Evolutionary conservation across 2,888 invertebrate genomes (phyloP), one percentile per base, ranked within the genome.

Genomic region (Apamea anceps): DNA sequence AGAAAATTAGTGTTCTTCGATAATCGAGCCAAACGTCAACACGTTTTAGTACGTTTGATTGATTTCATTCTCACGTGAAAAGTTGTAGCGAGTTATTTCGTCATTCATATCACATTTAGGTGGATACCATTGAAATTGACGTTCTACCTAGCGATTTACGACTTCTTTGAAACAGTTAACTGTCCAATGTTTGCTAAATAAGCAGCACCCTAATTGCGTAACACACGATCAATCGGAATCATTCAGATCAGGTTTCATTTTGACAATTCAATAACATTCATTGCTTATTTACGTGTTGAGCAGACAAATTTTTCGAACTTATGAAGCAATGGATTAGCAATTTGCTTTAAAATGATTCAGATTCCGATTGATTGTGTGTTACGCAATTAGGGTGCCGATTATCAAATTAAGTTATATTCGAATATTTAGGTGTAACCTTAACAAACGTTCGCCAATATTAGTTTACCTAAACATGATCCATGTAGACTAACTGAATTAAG

Each of bases 31-130:
- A 75, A 75, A 75, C 12, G 32, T 54, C 51, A 54, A 82, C 21
- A 51, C 10, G 42, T 82, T 62, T 75, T 42, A 54, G 25, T 74
- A 51, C 48, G n/a, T 37, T 42, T 62, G 51, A 62, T 82, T 79
- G 25, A 51, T 62, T 62, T 51, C 4, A 42, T 51, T 60, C 10
- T 28, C 10, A 54, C 21, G 28, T 79, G 51, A 51, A 51, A 21
- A 25, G 13, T 18, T 12, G 28, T 25, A 18, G 42, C 12, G 28
- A 45, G 21, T 10, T 66, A 79, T 45, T 66, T 32, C n/a, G 32
- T 21, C 28, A 25, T 21, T 7, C 18, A 48, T 37, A 28, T 37
- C 13, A 45, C 15, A 37, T 57, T n/a, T 54, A 28, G 28, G 21
- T n/a, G n/a, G 13, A 1, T 48, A 12, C 6, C 10, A n/a, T 28